Percentiles rank a stretch among this genome's conserved stretches.
phyloP scores from a whole-genome alignment of 2,888 invertebrate genomes.

The Metacarcinus magister region DNA sequence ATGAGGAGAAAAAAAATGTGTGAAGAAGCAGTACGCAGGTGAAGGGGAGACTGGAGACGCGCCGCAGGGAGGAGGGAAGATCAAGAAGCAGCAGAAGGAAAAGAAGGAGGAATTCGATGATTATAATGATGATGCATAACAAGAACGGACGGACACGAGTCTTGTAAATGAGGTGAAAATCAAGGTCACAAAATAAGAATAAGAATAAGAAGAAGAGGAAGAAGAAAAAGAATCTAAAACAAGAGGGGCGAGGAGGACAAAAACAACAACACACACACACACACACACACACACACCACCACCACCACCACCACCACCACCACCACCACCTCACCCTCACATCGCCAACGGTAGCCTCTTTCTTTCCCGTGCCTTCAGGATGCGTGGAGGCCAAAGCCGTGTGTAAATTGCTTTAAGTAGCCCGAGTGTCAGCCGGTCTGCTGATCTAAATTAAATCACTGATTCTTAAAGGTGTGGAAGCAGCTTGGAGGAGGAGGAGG shows the following conservation, averaged over 20 bases:
- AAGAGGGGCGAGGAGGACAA: neutral
- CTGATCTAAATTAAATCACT: slow-evolving; percentile 33
- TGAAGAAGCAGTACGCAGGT: neutral
- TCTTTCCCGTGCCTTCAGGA: too few relatives aligned
- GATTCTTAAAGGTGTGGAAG: neutral
- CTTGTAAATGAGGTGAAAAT: too few relatives aligned
- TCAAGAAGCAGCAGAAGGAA: neutral
- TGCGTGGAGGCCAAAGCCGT: neutral
- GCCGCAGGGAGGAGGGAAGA: neutral
- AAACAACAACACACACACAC: neutral
- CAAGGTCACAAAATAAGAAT: too few relatives aligned
- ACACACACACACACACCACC: neutral
- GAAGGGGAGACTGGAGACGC: neutral
- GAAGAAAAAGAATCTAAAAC: neutral
- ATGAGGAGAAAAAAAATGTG: neutral
- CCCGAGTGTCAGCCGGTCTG: neutral
- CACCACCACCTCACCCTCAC: neutral
- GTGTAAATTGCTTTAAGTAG: slow-evolving; percentile 23
- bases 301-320: neutral
- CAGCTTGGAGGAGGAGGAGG: slow-evolving; percentile 40
- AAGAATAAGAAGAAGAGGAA: neutral
- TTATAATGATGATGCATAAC: neutral
- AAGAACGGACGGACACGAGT: too few relatives aligned
- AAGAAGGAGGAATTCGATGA: neutral
- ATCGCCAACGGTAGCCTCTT: too few relatives aligned